Evolutionary conservation across 2,888 invertebrate species (phyloP).

Genomic region (Drosophila emarginata): DNA sequence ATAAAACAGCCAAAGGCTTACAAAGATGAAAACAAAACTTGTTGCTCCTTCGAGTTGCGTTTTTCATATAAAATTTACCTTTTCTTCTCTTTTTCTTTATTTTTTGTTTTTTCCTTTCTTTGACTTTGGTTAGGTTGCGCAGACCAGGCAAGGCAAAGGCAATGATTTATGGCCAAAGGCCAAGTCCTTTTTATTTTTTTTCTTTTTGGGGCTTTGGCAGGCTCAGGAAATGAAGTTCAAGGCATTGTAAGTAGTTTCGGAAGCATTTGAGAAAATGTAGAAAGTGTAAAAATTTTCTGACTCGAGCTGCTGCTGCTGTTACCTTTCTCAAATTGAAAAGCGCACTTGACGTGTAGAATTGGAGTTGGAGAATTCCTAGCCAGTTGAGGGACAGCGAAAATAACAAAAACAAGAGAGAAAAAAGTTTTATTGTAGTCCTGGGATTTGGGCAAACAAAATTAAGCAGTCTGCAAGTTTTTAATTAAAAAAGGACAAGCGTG

Average conservation of each 20-base stretch:
- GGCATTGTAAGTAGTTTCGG: conserved; percentile 77
- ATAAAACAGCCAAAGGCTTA: conserved; percentile 68
- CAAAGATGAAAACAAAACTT: conserved; percentile 75
- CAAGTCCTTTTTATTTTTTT: conserved; percentile 38
- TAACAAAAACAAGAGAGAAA: conserved; percentile 10
- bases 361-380: conserved; percentile 29
- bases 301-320: conserved; percentile 28
- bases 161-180: conserved; percentile 74
- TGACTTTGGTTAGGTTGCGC: conserved; percentile 21
- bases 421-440: conserved; percentile 76
- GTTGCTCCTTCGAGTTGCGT: conserved; percentile 57
- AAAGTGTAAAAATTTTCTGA: conserved; percentile 64
- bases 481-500: conserved; percentile 73
- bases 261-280: conserved; percentile 51
- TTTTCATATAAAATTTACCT: conserved; percentile 33
- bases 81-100: conserved; percentile 19
- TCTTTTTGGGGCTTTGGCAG: conserved; percentile 15
- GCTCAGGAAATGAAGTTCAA: conserved; percentile 74
- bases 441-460: conserved; percentile 77
- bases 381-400: conserved; percentile 30
- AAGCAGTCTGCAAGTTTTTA: conserved; percentile 79
- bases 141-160: conserved; percentile 29
- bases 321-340: conserved; percentile 78
- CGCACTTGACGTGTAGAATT: conserved; percentile 70
- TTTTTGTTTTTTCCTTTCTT: conserved; percentile 39